Conservation (phyloP, 2,797 vertebrate species). For the Pyrocephalus nanus region DNA sequence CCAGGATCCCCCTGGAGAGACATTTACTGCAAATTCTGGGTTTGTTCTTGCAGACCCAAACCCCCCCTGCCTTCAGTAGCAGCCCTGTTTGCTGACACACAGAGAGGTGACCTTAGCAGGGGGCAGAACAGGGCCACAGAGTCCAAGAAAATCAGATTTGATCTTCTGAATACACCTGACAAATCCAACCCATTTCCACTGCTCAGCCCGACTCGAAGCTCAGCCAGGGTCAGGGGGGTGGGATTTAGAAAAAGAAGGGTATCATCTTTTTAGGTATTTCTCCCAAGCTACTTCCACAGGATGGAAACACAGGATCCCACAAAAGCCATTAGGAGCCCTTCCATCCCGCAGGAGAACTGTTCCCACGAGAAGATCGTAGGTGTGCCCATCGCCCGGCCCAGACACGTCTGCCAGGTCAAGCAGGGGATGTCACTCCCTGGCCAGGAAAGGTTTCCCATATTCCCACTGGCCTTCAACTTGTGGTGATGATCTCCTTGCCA, state of each 20-base stretch:
- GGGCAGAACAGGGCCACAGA: not conserved
- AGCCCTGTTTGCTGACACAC: not conserved
- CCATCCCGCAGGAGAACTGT: not conserved
- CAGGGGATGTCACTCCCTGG: not conserved
- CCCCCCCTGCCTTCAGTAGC: not conserved
- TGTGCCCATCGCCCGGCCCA: not conserved
- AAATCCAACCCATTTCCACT: not conserved
- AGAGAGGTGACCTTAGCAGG: not conserved
- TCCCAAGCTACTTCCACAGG: not conserved
- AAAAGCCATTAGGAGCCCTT: not conserved
- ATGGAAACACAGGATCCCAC: not conserved
- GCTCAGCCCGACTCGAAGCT: not conserved
- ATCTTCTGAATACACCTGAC: not conserved
- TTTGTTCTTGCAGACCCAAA: not conserved
- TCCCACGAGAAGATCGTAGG: constrained; percentile 51
- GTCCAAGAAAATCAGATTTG: not conserved
- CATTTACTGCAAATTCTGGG: not conserved
- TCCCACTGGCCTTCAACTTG: not conserved
- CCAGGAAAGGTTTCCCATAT: not conserved
- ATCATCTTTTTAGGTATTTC: not conserved
- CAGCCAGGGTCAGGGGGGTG: not conserved
- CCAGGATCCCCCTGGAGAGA: not conserved
- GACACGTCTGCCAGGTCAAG: constrained; percentile 17
- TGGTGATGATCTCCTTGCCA: not conserved
- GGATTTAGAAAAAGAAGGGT: not conserved